Conservation (phyloP, 2,888 invertebrate genomes). For the Clostera curtula region DNA sequence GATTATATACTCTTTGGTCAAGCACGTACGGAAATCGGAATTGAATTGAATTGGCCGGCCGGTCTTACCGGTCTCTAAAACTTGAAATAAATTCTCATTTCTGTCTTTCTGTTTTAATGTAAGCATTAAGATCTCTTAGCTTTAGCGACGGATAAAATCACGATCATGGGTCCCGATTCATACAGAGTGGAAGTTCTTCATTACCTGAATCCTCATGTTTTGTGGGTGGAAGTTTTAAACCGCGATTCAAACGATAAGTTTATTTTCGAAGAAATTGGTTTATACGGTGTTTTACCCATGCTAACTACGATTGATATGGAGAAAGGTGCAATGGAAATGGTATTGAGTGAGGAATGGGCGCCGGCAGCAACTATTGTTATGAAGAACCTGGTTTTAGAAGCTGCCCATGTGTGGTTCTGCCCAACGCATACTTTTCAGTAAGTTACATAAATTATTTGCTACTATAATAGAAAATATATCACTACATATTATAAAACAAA, state of each 20-base stretch:
- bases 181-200: conserved; percentile 47
- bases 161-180: conserved; percentile 30
- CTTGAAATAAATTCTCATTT: too few species aligned
- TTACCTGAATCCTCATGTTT: conserved; percentile 46
- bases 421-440: too few species aligned
- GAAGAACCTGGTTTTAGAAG: conserved; percentile 25
- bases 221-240: conserved; percentile 41
- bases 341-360: conserved; percentile 37
- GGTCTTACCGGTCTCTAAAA: too few species aligned
- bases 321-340: conserved; percentile 17
- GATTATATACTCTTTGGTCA: too few species aligned
- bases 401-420: conserved; percentile 36
- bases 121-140: too few species aligned
- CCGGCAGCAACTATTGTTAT: conserved; percentile 33
- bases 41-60: too few species aligned
- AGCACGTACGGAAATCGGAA: too few species aligned
- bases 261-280: conserved; percentile 48
- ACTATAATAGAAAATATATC: too few species aligned
- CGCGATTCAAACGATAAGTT: conserved; percentile 14
- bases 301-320: conserved; percentile 21
- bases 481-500: too few species aligned
- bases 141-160: too few species aligned
- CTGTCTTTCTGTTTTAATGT: too few species aligned
- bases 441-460: conserved; percentile 41
- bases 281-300: conserved; percentile 47